A percentile compares a stretch with the other conserved stretches of the same genome.
Conservation (phyloP, 2,888 invertebrate genomes). For the Platycheirus rosarum region DNA sequence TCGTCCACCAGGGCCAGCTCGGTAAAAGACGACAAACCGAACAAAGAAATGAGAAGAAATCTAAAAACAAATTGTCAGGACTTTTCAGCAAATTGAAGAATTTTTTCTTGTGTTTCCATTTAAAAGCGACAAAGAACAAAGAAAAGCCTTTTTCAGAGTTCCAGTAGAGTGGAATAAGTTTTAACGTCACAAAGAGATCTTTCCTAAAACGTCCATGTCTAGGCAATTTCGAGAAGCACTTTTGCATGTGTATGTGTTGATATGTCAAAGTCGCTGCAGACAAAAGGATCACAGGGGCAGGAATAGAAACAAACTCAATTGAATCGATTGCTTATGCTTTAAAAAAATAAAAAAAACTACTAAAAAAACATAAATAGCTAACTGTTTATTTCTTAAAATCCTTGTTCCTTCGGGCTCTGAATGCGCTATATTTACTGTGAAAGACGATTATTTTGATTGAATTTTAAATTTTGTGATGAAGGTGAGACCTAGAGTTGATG, state of each 20-base stretch:
- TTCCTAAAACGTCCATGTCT: constrained; percentile 26
- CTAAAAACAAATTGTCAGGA: constrained; percentile 63
- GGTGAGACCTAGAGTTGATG: background rate
- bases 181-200: constrained; percentile 37
- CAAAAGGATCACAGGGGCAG: constrained; percentile 9
- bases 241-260: constrained; percentile 2
- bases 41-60: constrained; percentile 19
- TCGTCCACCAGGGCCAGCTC: too few species aligned
- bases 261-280: constrained; percentile 7
- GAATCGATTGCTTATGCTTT: constrained; percentile 37
- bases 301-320: constrained; percentile 48
- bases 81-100: constrained; percentile 67
- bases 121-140: constrained; percentile 16
- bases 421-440: constrained; percentile 14
- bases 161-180: constrained; percentile 41
- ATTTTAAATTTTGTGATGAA: constrained; percentile 44
- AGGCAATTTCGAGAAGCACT: constrained; percentile 26
- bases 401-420: constrained; percentile 32
- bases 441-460: constrained; percentile 66
- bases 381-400: too few species aligned
- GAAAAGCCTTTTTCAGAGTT: constrained; percentile 52
- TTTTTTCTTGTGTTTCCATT: constrained; percentile 35
- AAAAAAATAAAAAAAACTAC: too few species aligned
- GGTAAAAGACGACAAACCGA: background rate
- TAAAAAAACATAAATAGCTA: too few species aligned